Conservation (phyloP, 2,888 invertebrate species). For the Drosophila siamana region DNA sequence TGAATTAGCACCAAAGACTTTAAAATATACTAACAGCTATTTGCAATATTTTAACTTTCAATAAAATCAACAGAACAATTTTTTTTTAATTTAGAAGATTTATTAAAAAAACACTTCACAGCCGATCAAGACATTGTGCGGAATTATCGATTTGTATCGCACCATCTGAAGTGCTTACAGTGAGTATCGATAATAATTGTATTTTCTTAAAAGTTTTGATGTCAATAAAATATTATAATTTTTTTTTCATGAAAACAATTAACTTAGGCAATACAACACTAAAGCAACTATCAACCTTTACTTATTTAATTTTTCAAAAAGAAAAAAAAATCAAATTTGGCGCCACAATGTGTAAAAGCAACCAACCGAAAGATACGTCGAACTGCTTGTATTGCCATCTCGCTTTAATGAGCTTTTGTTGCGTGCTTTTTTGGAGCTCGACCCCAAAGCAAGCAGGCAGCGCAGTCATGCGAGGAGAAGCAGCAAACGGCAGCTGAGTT, state of each 20-base stretch:
- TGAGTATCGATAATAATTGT: not conserved
- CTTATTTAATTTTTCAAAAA: no score
- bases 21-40: not conserved
- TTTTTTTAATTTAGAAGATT: no score
- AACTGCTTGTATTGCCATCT: constrained; percentile 31
- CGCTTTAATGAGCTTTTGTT: constrained; percentile 49
- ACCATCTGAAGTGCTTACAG: not conserved
- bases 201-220: no score
- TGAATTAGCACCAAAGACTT: no score
- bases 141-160: not conserved
- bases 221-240: no score
- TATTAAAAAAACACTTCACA: no score
- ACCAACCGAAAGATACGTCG: not conserved
- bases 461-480: constrained; percentile 55
- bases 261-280: not conserved
- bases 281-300: not conserved
- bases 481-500: constrained; percentile 64
- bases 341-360: constrained; percentile 10
- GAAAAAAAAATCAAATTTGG: not conserved
- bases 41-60: no score
- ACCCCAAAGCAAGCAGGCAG: constrained; percentile 61
- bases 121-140: not conserved
- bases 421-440: constrained; percentile 64
- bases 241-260: no score
- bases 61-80: no score